Conservation (phyloP, 1,140 invertebrate genomes). For the Papilio polyxenes region DNA sequence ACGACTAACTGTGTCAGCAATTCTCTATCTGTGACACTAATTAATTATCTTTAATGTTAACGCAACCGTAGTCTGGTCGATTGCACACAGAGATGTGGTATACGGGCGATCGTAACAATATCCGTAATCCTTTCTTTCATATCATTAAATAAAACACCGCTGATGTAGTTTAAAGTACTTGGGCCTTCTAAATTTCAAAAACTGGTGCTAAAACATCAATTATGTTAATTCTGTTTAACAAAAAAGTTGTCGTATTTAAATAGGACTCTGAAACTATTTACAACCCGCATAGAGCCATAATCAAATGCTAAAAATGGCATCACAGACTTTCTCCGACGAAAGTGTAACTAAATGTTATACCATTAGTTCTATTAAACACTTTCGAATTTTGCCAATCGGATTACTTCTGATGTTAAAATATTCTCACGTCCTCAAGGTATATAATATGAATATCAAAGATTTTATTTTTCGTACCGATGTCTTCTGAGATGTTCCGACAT, state of each 20-base stretch:
- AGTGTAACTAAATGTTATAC: conserved; percentile 70
- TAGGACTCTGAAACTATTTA: background rate
- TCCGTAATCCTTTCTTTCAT: background rate
- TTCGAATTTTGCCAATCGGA: conserved; percentile 55
- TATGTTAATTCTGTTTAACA: background rate
- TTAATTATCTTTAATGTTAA: conserved; percentile 3
- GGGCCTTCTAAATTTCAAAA: too few species aligned
- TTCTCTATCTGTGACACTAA: conserved; percentile 21
- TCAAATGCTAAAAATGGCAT: conserved; percentile 63
- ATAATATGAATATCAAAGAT: background rate
- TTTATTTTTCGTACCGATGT: background rate
- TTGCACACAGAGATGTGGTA: background rate
- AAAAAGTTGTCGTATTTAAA: background rate
- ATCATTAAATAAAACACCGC: background rate
- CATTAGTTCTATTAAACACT: conserved; percentile 67
- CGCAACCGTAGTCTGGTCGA: background rate
- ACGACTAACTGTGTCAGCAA: conserved; percentile 27
- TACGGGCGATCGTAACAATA: background rate
- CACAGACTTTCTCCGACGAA: conserved; percentile 76
- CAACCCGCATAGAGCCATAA: background rate
- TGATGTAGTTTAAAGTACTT: background rate
- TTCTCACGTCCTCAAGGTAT: background rate
- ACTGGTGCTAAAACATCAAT: background rate
- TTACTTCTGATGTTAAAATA: background rate
- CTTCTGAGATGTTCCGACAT: too few species aligned